phyloP scores from a whole-genome alignment of 2,888 invertebrate species.

The Parnassius orleans region DNA sequence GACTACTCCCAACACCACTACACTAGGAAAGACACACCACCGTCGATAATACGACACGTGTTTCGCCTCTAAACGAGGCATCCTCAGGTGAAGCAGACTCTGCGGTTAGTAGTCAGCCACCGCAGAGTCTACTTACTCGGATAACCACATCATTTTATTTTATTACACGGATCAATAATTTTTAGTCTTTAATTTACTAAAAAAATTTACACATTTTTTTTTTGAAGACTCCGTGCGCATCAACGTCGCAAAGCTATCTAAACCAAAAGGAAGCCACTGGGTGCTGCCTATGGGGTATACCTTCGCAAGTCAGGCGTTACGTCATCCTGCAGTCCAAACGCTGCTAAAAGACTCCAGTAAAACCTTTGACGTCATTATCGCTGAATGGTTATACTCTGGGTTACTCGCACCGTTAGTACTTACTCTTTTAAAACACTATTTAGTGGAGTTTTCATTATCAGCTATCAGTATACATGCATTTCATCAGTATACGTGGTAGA shows the following conservation, averaged over 20 bases:
- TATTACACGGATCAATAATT: too few species aligned
- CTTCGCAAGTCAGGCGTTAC: conserved; percentile 40
- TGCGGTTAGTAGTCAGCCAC: too few species aligned
- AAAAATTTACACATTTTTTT: background rate
- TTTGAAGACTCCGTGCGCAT: conserved; percentile 8
- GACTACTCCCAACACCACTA: too few species aligned
- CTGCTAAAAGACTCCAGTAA: conserved; percentile 40
- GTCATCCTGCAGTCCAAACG: conserved; percentile 43
- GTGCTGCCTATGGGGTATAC: conserved; percentile 38
- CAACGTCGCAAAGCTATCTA: conserved; percentile 33
- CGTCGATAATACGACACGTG: too few species aligned
- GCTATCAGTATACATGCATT: too few species aligned
- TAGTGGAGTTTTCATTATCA: background rate
- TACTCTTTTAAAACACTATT: background rate
- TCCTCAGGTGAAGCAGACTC: too few species aligned
- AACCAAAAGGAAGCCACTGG: conserved; percentile 36
- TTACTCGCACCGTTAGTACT: conserved; percentile 56
- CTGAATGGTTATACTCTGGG: conserved; percentile 53
- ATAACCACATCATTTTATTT: background rate
- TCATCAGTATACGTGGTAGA: too few species aligned
- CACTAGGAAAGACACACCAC: too few species aligned
- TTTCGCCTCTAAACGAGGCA: too few species aligned
- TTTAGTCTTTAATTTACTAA: background rate
- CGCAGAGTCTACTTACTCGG: background rate
- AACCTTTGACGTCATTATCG: conserved; percentile 49